Base-by-base conservation (phyloP, 2,113 vertebrate genomes). In the Eulemur macaco region DNA sequence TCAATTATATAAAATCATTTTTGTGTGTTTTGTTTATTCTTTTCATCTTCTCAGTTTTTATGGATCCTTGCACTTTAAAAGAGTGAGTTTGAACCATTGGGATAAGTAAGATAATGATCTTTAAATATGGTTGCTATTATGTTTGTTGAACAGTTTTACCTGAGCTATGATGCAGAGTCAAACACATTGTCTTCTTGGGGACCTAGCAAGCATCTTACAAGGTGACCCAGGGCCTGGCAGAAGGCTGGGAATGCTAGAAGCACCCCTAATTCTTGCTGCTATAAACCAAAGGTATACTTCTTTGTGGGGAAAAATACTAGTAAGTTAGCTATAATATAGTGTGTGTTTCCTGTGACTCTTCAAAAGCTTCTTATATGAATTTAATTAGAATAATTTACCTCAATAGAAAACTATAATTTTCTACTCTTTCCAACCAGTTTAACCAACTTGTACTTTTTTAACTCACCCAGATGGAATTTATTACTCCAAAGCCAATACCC, bases 361-460 rank as follows among this genome's bases (percentile, higher is more conserved):
- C 56, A 64, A 93, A 96, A 63, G 8, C 29, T 68, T 76, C 66
- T 92, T 93, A 85, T 56, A 74, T 39, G 71, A 88, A 91, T 88
- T 97, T 94, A 96, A 95, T 96, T 95, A 94, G 83, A 93, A 96
- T 96, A 81, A 95, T 91, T 93, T 82, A 86, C 86, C 83, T 84
- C 64, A 95, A 91, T 58, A 92, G 89, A 89, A 95, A 97, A 80
- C 95, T 86, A 39, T 78, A 95, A 97, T 95, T 96, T 96, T 95
- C 77, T 54, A 58, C 54, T 94, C 80, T 90, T 96, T 74, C 68
- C 95, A 96, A 82, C 68, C 52, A 93, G 37, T 69, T 89, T 92
- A 89, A 93, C 82, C 74, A 93, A 94, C 77, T 91, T 90, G 66
- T 86, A 86, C 63, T 97, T 86, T 95, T 69, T 82, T 18, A 31